These are phyloP conservation scores for Dysdera silvatica DNA, from an alignment of 1,140 invertebrate species.

Conservation along the genomic window DNA sequence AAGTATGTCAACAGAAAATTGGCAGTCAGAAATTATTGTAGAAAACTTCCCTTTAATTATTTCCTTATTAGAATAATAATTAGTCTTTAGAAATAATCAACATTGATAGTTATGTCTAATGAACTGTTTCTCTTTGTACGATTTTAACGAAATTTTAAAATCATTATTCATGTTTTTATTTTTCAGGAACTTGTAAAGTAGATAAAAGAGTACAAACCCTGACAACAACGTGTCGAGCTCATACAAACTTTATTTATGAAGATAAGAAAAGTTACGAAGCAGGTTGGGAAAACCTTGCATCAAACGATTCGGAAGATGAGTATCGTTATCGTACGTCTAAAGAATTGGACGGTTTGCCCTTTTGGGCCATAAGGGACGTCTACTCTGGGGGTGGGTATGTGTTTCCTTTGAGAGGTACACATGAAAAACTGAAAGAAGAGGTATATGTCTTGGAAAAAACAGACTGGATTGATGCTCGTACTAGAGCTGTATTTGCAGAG, in stretches of 20 bases:
- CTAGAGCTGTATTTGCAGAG: constrained; percentile 52
- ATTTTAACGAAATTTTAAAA: too few species aligned
- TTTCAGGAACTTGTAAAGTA: constrained; percentile 33
- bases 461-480: constrained; percentile 51
- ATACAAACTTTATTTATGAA: constrained; percentile 35
- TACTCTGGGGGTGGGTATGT: constrained; percentile 54
- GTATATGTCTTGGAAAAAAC: constrained; percentile 42
- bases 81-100: too few species aligned
- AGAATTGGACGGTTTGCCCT: constrained; percentile 46
- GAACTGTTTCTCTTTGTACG: too few species aligned
- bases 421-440: constrained; percentile 38
- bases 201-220: constrained; percentile 32
- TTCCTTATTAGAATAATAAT: too few species aligned
- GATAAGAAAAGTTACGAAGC: constrained; percentile 35
- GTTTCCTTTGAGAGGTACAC: constrained; percentile 45
- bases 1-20: too few species aligned
- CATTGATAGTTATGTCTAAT: too few species aligned
- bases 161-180: not conserved
- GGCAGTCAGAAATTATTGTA: too few species aligned
- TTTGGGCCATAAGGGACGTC: constrained; percentile 44
- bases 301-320: constrained; percentile 37
- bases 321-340: constrained; percentile 41
- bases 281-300: constrained; percentile 39
- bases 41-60: too few species aligned
- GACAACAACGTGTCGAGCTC: constrained; percentile 29